A percentile compares a stretch with the other conserved stretches of the same genome.
phyloP scores from a whole-genome alignment of 30 jellyfish, hydroid and myxozoan genomes.

The Hydractinia echinata region DNA sequence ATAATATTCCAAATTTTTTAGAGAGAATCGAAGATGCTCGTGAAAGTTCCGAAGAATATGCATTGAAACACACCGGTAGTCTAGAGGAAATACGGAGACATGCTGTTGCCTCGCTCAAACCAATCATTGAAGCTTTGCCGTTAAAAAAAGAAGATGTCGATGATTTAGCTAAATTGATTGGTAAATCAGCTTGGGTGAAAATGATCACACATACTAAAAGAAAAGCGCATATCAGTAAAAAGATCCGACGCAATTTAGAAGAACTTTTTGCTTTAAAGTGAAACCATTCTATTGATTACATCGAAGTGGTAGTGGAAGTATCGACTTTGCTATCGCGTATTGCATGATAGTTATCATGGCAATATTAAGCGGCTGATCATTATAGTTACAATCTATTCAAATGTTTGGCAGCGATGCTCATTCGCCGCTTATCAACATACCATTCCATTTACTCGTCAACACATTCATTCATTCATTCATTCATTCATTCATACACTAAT shows the following conservation, averaged over 20 bases:
- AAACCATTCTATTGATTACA: too few relatives aligned
- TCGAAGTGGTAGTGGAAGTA: too few relatives aligned
- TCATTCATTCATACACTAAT: too few relatives aligned
- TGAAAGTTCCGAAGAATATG: slow-evolving; percentile 27
- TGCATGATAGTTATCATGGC: too few relatives aligned
- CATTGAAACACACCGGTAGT: slow-evolving; percentile 30
- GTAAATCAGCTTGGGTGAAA: slow-evolving; percentile 50
- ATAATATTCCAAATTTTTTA: slow-evolving; percentile 12
- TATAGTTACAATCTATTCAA: too few relatives aligned
- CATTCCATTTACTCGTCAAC: too few relatives aligned
- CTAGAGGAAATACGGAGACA: slow-evolving; percentile 26
- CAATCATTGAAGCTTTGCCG: slow-evolving; percentile 64
- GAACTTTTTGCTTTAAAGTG: not conserved
- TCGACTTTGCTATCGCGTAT: too few relatives aligned
- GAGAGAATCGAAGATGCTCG: slow-evolving; percentile 53
- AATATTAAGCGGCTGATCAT: too few relatives aligned
- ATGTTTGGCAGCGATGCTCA: too few relatives aligned
- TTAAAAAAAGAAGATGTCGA: slow-evolving; percentile 52
- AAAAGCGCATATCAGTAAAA: not conserved
- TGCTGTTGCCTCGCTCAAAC: slow-evolving; percentile 30
- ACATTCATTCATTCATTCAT: too few relatives aligned
- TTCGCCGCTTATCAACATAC: too few relatives aligned
- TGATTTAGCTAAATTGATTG: slow-evolving; percentile 36
- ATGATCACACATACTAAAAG: slow-evolving; percentile 11
- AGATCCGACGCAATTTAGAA: slow-evolving; percentile 3